Conservation (phyloP, 1,140 invertebrate species). For the Drosophila parvula region DNA sequence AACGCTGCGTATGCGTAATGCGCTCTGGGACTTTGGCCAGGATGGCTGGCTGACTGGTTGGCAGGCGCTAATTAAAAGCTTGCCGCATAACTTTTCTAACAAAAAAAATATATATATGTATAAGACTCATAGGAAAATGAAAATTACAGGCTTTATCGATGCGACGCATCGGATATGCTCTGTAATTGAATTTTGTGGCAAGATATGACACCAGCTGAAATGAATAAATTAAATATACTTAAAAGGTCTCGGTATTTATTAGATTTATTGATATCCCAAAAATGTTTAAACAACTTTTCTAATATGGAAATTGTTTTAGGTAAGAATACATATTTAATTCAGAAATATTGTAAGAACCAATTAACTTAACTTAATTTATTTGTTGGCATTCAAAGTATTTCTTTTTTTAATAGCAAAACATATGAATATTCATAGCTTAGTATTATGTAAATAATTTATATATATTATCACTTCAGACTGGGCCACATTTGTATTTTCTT, state of each 20-base stretch:
- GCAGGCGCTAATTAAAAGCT: conserved; percentile 78
- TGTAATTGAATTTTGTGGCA: conserved; percentile 19
- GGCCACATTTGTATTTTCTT: no score
- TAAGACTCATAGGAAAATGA: conserved; percentile 21
- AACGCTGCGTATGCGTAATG: conserved; percentile 78
- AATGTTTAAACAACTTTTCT: background rate
- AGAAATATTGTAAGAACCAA: background rate
- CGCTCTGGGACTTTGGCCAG: conserved; percentile 64
- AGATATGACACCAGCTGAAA: background rate
- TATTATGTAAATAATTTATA: no score
- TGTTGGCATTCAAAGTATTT: background rate
- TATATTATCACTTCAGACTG: no score
- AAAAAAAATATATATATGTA: conserved; percentile 29
- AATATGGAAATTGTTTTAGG: background rate
- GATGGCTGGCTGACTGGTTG: conserved; percentile 50
- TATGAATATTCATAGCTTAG: no score
- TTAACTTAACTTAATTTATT: background rate
- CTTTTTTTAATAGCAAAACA: background rate
- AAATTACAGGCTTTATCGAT: conserved; percentile 34
- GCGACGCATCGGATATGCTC: conserved; percentile 27
- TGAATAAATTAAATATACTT: no score
- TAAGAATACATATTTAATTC: background rate
- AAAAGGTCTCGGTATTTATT: background rate
- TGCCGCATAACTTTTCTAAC: conserved; percentile 64
- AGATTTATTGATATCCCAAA: background rate